These are phyloP conservation scores for Trachemys scripta DNA, from an alignment of 2,113 vertebrate genomes.

Conservation along the genomic window DNA sequence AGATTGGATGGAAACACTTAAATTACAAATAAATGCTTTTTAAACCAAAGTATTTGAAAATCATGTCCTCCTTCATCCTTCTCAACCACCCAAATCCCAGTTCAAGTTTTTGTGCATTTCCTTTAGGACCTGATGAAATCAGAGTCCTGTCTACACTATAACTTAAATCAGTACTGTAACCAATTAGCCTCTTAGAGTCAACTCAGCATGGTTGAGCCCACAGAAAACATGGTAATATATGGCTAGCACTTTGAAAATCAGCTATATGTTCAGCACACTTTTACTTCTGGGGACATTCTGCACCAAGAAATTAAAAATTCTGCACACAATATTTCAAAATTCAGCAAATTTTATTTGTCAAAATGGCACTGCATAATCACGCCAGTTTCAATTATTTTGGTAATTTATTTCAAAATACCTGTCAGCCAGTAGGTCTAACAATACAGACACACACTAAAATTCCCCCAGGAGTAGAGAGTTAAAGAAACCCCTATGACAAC, in stretches of 20 bases:
- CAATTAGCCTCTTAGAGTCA: background rate
- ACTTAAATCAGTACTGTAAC: background rate
- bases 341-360: too few relatives aligned
- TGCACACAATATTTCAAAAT: too few relatives aligned
- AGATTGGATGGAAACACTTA: background rate
- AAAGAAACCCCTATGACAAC: too few relatives aligned
- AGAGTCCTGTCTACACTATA: background rate
- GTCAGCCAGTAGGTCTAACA: too few relatives aligned
- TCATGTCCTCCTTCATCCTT: background rate
- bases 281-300: too few relatives aligned
- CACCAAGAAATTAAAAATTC: too few relatives aligned
- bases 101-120: background rate
- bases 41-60: background rate
- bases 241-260: background rate
- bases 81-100: background rate
- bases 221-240: background rate
- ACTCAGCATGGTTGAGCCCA: background rate
- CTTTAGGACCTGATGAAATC: background rate
- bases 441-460: too few relatives aligned
- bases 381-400: too few relatives aligned
- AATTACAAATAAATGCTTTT: background rate
- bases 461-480: too few relatives aligned
- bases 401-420: too few relatives aligned
- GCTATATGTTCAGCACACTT: background rate
- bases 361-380: too few relatives aligned